Conservation (phyloP, 1,140 invertebrate genomes). For the Lycorma delicatula region DNA sequence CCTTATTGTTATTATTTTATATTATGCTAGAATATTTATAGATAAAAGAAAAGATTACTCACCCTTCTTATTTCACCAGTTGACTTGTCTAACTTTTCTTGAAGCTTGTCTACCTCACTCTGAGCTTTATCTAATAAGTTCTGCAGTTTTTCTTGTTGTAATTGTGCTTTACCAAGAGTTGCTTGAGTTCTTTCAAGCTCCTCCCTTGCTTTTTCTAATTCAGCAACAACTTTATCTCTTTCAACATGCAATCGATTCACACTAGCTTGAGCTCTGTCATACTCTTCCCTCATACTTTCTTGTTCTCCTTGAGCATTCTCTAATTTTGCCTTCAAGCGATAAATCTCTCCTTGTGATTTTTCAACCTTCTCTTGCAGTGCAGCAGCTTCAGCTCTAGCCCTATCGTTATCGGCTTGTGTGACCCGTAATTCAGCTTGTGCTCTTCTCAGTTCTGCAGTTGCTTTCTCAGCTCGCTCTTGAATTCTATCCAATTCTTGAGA, state of each 20-base stretch:
- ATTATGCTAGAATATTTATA: too few species aligned
- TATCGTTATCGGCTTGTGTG: conserved; percentile 77
- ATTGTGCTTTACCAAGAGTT: conserved; percentile 78
- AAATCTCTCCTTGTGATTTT: conserved; percentile 90
- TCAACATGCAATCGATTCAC: conserved; percentile 76
- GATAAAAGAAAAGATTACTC: too few species aligned
- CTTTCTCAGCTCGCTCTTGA: conserved; percentile 81
- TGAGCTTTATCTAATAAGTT: conserved; percentile 79
- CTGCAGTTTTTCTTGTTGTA: conserved; percentile 84
- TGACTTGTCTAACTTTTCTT: conserved; percentile 75
- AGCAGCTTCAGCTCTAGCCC: conserved; percentile 69
- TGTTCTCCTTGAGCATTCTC: conserved; percentile 92
- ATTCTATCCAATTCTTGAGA: conserved; percentile 70
- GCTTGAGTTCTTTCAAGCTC: conserved; percentile 83
- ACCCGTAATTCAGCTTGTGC: conserved; percentile 72
- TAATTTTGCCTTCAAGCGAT: conserved; percentile 82
- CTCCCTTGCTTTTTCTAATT: conserved; percentile 82
- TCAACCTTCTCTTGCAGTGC: conserved; percentile 84
- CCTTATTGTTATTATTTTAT: too few species aligned
- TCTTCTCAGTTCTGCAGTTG: conserved; percentile 69
- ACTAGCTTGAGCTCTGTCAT: conserved; percentile 65
- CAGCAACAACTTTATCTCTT: conserved; percentile 71
- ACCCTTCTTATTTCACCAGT: conserved; percentile 71
- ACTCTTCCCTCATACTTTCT: conserved; percentile 83
- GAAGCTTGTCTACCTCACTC: conserved; percentile 81